phyloP scores from a whole-genome alignment of 2,888 invertebrate species.

The Scelioninae gen. 2 region DNA sequence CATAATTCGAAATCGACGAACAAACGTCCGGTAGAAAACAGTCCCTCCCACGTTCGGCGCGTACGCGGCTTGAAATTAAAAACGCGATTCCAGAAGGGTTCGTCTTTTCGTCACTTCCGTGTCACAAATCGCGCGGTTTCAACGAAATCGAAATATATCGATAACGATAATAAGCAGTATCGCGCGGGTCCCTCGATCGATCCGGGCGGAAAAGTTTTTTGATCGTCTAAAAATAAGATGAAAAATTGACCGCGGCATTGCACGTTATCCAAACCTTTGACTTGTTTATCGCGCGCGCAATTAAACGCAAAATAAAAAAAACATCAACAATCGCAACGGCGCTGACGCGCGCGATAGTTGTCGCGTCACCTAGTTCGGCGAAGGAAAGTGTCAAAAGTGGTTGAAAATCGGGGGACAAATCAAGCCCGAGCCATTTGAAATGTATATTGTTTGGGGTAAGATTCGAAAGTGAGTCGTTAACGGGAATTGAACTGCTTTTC shows the following conservation, averaged over 20 bases:
- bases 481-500: too few species aligned
- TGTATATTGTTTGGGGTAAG: constrained; percentile 42
- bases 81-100: too few species aligned
- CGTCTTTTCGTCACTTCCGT: too few species aligned
- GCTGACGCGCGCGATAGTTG: neutral
- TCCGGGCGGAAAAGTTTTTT: neutral
- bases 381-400: constrained; percentile 3
- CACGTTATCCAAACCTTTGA: constrained; percentile 26
- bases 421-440: neutral
- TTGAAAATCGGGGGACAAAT: neutral
- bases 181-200: too few species aligned
- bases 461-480: too few species aligned
- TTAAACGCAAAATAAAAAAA: constrained; percentile 25
- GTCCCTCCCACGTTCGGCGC: too few species aligned
- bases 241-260: constrained; percentile 4
- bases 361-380: constrained; percentile 4
- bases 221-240: constrained; percentile 20
- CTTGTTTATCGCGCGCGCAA: constrained; percentile 25
- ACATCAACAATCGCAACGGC: constrained; percentile 20
- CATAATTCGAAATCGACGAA: too few species aligned
- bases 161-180: too few species aligned
- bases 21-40: too few species aligned
- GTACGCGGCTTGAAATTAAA: too few species aligned
- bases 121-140: too few species aligned
- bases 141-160: too few species aligned